These are phyloP conservation scores for Pinctada fucata DNA, from an alignment of 2,888 invertebrate species.

Conservation along the genomic window DNA sequence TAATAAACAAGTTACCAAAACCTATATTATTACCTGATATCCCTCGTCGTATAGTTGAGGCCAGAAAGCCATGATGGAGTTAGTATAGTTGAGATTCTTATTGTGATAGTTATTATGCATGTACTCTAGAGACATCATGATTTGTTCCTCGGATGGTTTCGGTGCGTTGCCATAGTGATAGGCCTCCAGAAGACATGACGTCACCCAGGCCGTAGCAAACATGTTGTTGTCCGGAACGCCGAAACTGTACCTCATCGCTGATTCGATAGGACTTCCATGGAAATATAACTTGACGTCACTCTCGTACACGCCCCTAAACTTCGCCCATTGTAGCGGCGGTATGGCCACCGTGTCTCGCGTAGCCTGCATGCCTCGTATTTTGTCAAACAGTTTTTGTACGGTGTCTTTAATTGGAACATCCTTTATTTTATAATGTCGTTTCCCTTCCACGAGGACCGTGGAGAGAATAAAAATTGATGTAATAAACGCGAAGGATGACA, in stretches of 20 bases:
- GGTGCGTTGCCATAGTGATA: constrained; percentile 54
- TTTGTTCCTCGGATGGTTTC: constrained; percentile 42
- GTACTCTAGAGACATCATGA: constrained; percentile 45
- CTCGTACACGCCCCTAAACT: constrained; percentile 63
- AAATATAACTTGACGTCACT: constrained; percentile 67
- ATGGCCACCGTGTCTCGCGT: constrained; percentile 47
- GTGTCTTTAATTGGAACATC: too few species aligned
- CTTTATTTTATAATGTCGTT: too few species aligned
- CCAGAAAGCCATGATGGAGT: constrained; percentile 65
- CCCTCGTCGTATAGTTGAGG: constrained; percentile 52
- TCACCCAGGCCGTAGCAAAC: constrained; percentile 70
- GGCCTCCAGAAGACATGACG: constrained; percentile 63
- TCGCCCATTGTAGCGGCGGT: constrained; percentile 60
- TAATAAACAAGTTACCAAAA: neutral
- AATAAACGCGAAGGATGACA: too few species aligned
- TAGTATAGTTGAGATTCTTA: constrained; percentile 50
- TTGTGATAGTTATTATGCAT: constrained; percentile 51
- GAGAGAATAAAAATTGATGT: too few species aligned
- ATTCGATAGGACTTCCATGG: constrained; percentile 57
- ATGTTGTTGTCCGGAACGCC: constrained; percentile 70
- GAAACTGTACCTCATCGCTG: constrained; percentile 57
- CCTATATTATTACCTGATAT: constrained; percentile 1
- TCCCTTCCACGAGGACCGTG: too few species aligned
- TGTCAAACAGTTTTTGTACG: constrained; percentile 36
- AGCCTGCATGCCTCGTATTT: constrained; percentile 49